These are phyloP conservation scores for Cataglyphis hispanica DNA, from an alignment of 1,140 invertebrate species.

Conservation along the genomic window DNA sequence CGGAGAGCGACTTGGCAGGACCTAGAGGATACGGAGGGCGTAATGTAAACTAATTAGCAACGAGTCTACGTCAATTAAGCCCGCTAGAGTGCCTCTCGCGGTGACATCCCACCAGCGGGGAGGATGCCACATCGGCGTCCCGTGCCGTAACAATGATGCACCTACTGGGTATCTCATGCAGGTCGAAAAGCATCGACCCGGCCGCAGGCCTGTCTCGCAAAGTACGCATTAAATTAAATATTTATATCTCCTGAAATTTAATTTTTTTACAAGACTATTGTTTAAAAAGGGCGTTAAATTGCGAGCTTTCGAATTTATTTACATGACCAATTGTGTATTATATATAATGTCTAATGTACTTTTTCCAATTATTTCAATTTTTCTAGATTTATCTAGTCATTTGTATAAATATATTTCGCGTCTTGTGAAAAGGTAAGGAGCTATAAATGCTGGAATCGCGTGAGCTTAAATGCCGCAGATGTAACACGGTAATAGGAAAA, in stretches of 20 bases:
- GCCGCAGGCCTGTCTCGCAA: background rate
- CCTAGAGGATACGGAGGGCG: slow-evolving; percentile 82
- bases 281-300: too few species aligned
- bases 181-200: slow-evolving; percentile 23
- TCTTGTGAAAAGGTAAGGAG: slow-evolving; percentile 30
- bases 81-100: slow-evolving; percentile 81
- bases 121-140: slow-evolving; percentile 13
- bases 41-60: slow-evolving; percentile 87
- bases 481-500: slow-evolving; percentile 72
- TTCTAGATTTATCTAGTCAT: background rate
- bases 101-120: slow-evolving; percentile 79
- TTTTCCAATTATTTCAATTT: background rate
- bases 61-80: slow-evolving; percentile 86
- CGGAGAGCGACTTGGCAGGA: slow-evolving; percentile 77
- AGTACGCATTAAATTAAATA: background rate
- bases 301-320: background rate
- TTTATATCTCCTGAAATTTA: background rate
- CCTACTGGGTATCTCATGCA: background rate
- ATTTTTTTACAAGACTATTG: background rate
- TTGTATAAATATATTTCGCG: background rate
- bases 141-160: slow-evolving; percentile 39
- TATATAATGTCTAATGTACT: background rate
- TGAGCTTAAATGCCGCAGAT: slow-evolving; percentile 23
- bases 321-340: background rate
- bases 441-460: slow-evolving; percentile 14